Evolutionary conservation across 2,888 invertebrate genomes (phyloP), one percentile per base, ranked within the genome.

Genomic region (Melolontha melolontha): DNA sequence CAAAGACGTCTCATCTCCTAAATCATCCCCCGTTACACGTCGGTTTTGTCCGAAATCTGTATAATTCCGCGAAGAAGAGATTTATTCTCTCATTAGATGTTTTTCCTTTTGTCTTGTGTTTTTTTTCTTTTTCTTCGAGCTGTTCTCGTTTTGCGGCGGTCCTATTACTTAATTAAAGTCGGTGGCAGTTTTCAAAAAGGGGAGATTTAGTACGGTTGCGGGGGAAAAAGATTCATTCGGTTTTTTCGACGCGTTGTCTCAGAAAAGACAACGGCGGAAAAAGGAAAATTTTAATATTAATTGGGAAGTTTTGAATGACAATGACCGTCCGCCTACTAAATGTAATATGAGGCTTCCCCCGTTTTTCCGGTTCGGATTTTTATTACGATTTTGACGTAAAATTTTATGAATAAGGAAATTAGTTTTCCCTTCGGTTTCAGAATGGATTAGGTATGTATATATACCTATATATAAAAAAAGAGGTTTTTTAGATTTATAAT

Each of bases 1-100:
- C 7, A 5, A 12, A 17, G 27, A 10, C 14, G 8, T 50, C 49
- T 49, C 34, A 16, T 39, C 27, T 29, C 27, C 12, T 59, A 59
- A 59, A 59, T 44, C 59, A 59, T 29, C 44, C 44, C 47, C 44
- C 52, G 39, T 16, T 6, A 40, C 42, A 22, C 44, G 27, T 8
- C 29, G 47, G 16, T 42, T 44, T 42, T 10, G 44, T 44, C 27
- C 44, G 34, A 64, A 64, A 64, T 64, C 64, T 64, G 41, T 65
- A 65, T 65, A 65, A 65, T 65, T 65, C 59, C 54, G 34, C 40
- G 55, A 27, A 41, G 55, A 27, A 41, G 55, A 65, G 65, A 55
- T 65, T 65, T 65, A 55, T 52, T 55, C 55, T 47, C 54, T 47
- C 65, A 65, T 65, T 65, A 65, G 65, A 59, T 59, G 59, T 59